Conservation (phyloP, 2,113 vertebrate species). For the Sciurus niger region DNA sequence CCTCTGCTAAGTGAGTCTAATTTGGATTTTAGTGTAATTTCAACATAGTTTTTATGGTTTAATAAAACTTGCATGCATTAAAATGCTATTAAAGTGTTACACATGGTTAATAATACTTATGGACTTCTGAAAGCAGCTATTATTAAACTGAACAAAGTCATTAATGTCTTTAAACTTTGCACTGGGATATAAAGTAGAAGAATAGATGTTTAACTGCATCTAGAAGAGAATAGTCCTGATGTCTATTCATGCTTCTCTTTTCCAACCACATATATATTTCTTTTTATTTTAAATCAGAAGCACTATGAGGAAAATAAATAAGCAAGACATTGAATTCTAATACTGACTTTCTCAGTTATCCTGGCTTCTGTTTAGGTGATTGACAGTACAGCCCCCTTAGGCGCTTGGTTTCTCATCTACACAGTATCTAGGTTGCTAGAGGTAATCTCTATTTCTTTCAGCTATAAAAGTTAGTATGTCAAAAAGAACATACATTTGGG, state of each 20-base stretch:
- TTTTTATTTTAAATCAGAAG: neutral
- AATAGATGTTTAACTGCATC: neutral
- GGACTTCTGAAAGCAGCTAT: conserved; percentile 60
- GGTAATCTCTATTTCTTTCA: neutral
- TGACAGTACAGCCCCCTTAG: neutral
- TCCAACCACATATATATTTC: neutral
- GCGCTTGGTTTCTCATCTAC: neutral
- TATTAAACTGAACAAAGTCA: conserved; percentile 69
- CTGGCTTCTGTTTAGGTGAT: neutral
- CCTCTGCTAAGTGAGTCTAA: conserved; percentile 30
- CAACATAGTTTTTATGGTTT: conserved; percentile 74
- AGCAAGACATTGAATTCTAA: neutral
- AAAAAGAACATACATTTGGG: neutral
- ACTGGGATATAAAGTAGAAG: conserved; percentile 55
- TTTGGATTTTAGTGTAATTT: conserved; percentile 68
- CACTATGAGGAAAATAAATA: neutral
- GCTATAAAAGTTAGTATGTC: neutral
- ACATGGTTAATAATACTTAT: conserved; percentile 75
- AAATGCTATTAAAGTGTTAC: conserved; percentile 76
- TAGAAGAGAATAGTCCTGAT: conserved; percentile 9
- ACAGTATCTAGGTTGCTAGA: neutral
- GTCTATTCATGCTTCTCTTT: conserved; percentile 5
- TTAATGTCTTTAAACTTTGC: conserved; percentile 72
- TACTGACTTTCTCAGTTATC: neutral
- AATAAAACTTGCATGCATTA: conserved; percentile 67